Evolutionary conservation across 1,140 invertebrate genomes (phyloP), one percentile per base, ranked within the genome.

Genomic region (Drosophila jambulina): DNA sequence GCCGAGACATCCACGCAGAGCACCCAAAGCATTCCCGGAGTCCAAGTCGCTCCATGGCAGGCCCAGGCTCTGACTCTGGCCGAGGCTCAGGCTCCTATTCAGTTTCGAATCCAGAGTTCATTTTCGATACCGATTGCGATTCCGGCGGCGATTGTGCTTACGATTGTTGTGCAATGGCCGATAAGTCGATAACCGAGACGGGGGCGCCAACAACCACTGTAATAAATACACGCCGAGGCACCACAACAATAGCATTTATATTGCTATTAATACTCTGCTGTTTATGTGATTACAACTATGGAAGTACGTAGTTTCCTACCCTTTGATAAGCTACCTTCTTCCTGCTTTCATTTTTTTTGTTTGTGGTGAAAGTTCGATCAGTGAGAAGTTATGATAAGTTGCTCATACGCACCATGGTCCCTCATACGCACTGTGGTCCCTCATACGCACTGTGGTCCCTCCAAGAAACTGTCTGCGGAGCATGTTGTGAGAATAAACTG

Each of bases 281-380:
- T 61, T 76, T 88, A 74, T 88, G 85, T 82, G 85, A 88, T 90
- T 85, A 90, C 86, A 88, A 88, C 71, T 75, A 90, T 84, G 85
- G 81, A 58, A 90, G 85, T 88, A 88, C 53, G 85, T 88, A 80
- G 25, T 23, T n/a, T 4, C 17, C 12, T 2, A 7, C 2, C 1
- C 9, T 1, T 4, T 8, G 13, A 15, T 21, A 2, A n/a, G 19
- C 27, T 29, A 13, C n/a, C 25, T 13, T 25, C 8, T 12, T 8
- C 5, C 10, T 27, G 12, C 27, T 38, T 56, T 43, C 32, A 43
- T 51, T 57, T 43, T 40, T 70, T n/a, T 64, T 64, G 21, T 32
- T 67, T 69, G 65, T 69, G 43, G 15, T 65, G 21, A 61, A 64
- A 62, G 23, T 64, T 42, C 21, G 23, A 29, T 15, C 13, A 58